Conservation (phyloP, 2,113 vertebrate genomes). For the Oceanodroma tethys region DNA sequence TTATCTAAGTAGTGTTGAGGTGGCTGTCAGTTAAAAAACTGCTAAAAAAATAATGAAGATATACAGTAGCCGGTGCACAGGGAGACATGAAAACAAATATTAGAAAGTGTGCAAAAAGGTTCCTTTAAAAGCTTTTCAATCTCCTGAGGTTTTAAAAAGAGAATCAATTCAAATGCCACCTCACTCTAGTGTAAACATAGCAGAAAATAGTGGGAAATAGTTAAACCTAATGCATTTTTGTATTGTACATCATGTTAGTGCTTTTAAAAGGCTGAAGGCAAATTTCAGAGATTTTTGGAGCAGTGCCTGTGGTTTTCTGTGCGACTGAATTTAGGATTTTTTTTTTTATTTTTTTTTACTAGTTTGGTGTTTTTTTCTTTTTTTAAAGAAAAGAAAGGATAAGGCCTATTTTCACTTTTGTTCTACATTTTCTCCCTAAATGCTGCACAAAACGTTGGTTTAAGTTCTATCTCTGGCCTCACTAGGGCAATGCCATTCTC, state of each 20-base stretch:
- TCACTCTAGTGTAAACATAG: not conserved
- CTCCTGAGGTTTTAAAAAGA: constrained; percentile 40
- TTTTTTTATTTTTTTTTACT: accelerated
- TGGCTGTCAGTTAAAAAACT: not conserved
- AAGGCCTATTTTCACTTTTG: not conserved
- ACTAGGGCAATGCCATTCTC: not conserved
- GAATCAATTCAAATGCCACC: constrained; percentile 6
- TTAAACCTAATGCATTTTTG: constrained; percentile 2
- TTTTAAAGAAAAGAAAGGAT: not conserved
- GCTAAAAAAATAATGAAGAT: constrained; percentile 20
- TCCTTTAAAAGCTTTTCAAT: constrained; percentile 55
- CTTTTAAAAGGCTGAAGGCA: not conserved
- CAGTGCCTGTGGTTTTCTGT: not conserved
- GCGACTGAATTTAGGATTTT: not conserved
- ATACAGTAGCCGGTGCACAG: not conserved
- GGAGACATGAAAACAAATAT: constrained; percentile 43
- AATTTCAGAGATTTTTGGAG: not conserved
- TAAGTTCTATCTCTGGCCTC: not conserved
- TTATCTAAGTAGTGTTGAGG: not conserved
- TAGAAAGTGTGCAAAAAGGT: constrained; percentile 31
- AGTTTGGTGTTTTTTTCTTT: accelerated
- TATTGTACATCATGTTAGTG: not conserved
- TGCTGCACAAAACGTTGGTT: not conserved
- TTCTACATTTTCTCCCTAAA: not conserved
- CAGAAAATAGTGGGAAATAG: not conserved